A percentile compares a stretch with the other conserved stretches of the same genome.
phyloP scores from a whole-genome alignment of 1,140 invertebrate species.

The Periplaneta americana region DNA sequence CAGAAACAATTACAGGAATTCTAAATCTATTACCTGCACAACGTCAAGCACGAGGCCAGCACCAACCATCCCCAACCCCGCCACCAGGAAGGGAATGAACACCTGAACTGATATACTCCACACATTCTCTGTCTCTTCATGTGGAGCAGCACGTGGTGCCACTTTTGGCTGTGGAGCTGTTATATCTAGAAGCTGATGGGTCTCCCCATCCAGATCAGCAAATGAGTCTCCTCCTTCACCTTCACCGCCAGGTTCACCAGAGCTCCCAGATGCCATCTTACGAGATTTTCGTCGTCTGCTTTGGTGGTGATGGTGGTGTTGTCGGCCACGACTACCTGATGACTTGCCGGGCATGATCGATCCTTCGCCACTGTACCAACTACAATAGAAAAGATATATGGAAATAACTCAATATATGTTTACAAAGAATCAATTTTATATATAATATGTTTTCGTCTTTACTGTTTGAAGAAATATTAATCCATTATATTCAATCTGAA shows the following conservation, averaged over 20 bases:
- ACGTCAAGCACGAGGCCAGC: slow-evolving; percentile 51
- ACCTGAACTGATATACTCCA: slow-evolving; percentile 45
- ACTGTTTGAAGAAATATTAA: too few relatives aligned
- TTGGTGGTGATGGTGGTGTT: neutral
- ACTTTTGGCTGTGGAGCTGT: neutral
- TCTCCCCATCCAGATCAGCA: slow-evolving; percentile 20
- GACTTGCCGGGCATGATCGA: slow-evolving; percentile 12
- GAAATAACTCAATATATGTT: too few relatives aligned
- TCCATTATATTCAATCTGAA: too few relatives aligned
- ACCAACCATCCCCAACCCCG: slow-evolving; percentile 57
- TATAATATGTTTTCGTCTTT: too few relatives aligned
- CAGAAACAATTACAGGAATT: neutral
- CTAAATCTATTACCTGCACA: slow-evolving; percentile 40
- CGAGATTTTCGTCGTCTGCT: neutral
- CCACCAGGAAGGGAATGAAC: slow-evolving; percentile 56
- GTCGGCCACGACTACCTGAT: slow-evolving; percentile 10
- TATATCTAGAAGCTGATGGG: slow-evolving; percentile 20
- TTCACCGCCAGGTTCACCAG: neutral
- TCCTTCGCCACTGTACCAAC: neutral
- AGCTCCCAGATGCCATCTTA: slow-evolving; percentile 1
- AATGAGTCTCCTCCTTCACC: slow-evolving; percentile 2
- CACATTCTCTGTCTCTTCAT: slow-evolving; percentile 20
- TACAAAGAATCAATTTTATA: too few relatives aligned
- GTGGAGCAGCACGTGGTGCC: neutral
- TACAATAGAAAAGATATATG: neutral